Evolutionary conservation across 2,797 vertebrate genomes (phyloP).

Genomic region (Helarctos malayanus): DNA sequence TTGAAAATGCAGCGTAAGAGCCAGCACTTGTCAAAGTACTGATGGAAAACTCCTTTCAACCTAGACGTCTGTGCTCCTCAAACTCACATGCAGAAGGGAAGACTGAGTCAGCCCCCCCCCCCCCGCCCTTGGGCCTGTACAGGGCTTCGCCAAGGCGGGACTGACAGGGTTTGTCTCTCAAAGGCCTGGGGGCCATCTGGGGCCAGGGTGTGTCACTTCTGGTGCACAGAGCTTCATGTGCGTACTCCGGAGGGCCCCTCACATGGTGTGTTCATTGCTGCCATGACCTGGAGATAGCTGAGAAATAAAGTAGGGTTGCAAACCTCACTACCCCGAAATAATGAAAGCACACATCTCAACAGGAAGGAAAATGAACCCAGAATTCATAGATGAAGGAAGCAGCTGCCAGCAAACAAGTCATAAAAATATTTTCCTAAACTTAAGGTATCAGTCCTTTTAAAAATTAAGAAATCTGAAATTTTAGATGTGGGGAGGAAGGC

Average conservation of each 20-base stretch:
- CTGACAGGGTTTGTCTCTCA: background rate
- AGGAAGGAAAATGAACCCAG: background rate
- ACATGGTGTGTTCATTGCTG: background rate
- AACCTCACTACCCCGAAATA: background rate
- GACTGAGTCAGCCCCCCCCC: no score
- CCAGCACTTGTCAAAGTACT: background rate
- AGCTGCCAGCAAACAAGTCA: background rate
- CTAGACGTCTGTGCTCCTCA: background rate
- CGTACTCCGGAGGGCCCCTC: background rate
- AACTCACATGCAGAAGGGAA: rapidly evolving
- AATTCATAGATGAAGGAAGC: background rate
- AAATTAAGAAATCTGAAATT: background rate
- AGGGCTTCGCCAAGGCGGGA: background rate
- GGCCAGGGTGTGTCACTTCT: background rate
- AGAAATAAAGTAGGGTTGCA: background rate
- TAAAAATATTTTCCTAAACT: background rate
- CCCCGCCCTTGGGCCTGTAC: background rate
- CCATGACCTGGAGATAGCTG: background rate
- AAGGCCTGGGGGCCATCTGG: background rate
- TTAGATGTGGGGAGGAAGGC: background rate
- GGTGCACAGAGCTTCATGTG: rapidly evolving
- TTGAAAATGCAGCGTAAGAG: background rate
- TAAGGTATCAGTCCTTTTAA: background rate
- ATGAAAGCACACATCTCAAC: background rate
- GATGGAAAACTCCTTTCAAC: background rate